Evolutionary conservation across 2,797 vertebrate species (phyloP), one percentile per base, ranked within the genome.

Genomic region (Peromyscus attwateri): DNA sequence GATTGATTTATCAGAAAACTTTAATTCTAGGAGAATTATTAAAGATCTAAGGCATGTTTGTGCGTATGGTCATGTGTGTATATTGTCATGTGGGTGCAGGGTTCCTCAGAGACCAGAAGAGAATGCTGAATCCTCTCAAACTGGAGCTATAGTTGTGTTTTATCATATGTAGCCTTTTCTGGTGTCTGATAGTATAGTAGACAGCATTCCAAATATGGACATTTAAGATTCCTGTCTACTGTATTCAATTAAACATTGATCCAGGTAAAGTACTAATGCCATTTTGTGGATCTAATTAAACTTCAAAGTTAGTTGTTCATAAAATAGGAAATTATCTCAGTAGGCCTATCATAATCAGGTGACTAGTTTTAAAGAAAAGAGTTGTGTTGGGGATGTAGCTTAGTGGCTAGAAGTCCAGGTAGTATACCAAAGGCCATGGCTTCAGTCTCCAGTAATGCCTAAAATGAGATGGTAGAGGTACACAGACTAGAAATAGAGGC

Each of bases 251-350:
- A 97, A 97, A 92, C 19, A 76, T 60, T 79, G 76, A 92, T 73
- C 1, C 64, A 92, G 6, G 16, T 92, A 77, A 71, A 85, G n/a
- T 94, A 92, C 52, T 77, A 13, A 83, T 90, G 21, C 0, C 0
- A 40, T 89, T 94, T 96, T 95, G 27, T 81, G 52, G 11, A 55
- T 92, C 31, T 89, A 89, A 62, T 46, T 81, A 82, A 95, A 92
- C 34, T 92, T 3, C 0, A 16, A 84, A 91, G 10, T 43, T 11
- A 82, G 14, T 43, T 94, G 31, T 85, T 84, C 13, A 89, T 85
- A 92, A 91, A 19, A 40, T 71, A 52, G 23, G 17, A 87, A 37
- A 75, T 55, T 62, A 82, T 68, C 0, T 62, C 73, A n/a, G 27
- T 57, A 17, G 7, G 13, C 34, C 46, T 79, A 27, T 62, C 14